Base-by-base conservation (phyloP, 37 sponge, comb jelly and placozoan genomes). In the Agelas oroides region DNA sequence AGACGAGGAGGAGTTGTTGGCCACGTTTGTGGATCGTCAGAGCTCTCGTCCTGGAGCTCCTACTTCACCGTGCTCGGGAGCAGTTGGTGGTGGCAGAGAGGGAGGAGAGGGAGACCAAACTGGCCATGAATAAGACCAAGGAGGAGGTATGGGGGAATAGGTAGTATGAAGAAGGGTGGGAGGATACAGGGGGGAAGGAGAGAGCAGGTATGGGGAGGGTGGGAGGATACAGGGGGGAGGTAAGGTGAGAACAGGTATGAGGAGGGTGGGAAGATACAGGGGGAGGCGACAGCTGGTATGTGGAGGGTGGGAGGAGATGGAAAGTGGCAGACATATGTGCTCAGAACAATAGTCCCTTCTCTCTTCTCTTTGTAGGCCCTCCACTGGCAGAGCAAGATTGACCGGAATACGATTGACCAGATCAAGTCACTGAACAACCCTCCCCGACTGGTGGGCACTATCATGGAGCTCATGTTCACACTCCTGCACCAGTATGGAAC, bases 371-470 rank as follows among this genome's bases (percentile, higher is more conserved):
- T 33, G 0, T 59, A 88, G 82, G 89, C 78, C 37, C 60, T 32
- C n/a, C 40, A 68, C 20, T 85, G 73, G 75, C 77, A 85, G 67
- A 61, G 70, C 73, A 92, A 82, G 75, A 95, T 95, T 31, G 93
- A 95, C 72, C 76, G 96, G 0, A 95, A 92, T 38, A 87, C 85
- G 0, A 84, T 95, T 11, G 96, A 95, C 71, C 90, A 89, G 59
- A 81, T 95, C 53, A 92, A 92, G 66, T 39, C 70, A 12, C 88
- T 95, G 18, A 79, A 79, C 62, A 92, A 60, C 66, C 96, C 96
- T 39, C 96, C 96, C 5, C 36, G 55, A 1, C 70, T 95, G 25
- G 91, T 95, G 11, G 87, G 90, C 24, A 73, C 62, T 2, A 81
- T 93, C 25, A 92, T 95, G 93, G 93, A 95, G 28, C 70, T 95